Evolutionary conservation across 1,140 invertebrate species (phyloP), one percentile per base, ranked within the genome.

Genomic region (Sitobion miscanthi): DNA sequence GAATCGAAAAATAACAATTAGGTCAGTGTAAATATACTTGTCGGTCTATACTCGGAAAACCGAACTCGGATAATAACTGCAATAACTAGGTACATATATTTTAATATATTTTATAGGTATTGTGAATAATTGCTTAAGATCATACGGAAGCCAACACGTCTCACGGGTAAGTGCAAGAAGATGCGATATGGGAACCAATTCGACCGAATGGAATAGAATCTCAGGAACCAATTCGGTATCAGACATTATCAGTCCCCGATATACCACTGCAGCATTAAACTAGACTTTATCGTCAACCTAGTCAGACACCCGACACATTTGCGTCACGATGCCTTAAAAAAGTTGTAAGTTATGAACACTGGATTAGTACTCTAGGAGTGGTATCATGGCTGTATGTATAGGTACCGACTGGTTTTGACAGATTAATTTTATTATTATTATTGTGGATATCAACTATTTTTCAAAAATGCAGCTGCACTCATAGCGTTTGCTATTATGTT

Each of bases 401-500:
- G 30, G 14, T n/a, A 45, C 23, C 35, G 0, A 9, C 25, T 35
- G 35, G 20, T 91, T 49, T 77, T 47, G 90, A 45, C 42, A 77
- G 90, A 91, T 69, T 69, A 91, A 91, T 91, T 42, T 42, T 42
- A 42, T 42, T 91, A 82, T 77, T 77, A 90, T 77, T 77, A 90
- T 47, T 90, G 38, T 90, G 25, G 3, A 90, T 69, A 77, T 42
- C 52, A 42, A 90, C 57, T 49, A 62, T 90, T 90, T 90, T 52
- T 90, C 35, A 45, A 62, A 90, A 54, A 42, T 91, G 90, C 90
- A 91, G 90, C 90, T 91, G 90, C 45, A 47, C 54, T 69, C n/a
- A n/a, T 83, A 83, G 21, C 11, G 30, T 45, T 91, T 20, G 57
- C 23, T 45, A 83, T 83, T 83, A 83, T 30, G 45, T 77, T 91